Conservation (phyloP, 2,888 invertebrate species). For the Pediacus dermestoides region DNA sequence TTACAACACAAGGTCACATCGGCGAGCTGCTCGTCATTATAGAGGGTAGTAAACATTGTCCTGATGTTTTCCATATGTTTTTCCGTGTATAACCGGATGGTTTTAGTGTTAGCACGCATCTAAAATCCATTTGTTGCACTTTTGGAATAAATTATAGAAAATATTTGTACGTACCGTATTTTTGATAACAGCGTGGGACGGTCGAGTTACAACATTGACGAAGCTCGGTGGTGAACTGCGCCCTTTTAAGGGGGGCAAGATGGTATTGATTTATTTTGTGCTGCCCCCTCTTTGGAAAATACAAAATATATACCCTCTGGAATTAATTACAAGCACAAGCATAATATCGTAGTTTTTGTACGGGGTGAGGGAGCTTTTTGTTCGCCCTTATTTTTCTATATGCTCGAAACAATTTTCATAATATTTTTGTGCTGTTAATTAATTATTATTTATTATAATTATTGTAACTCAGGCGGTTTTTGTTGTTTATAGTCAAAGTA, state of each 20-base stretch:
- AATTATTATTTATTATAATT: no score
- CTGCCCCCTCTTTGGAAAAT: constrained; percentile 40
- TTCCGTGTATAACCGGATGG: constrained; percentile 46
- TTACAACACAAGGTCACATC: constrained; percentile 70
- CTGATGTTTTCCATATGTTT: constrained; percentile 70
- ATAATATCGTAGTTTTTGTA: no score
- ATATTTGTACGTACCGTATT: background rate
- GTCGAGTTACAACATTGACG: background rate
- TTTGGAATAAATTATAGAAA: background rate
- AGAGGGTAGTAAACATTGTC: constrained; percentile 65
- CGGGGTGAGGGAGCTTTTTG: no score
- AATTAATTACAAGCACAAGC: constrained; percentile 37
- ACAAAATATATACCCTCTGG: constrained; percentile 34
- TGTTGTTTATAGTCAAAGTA: no score
- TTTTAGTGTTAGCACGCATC: constrained; percentile 29
- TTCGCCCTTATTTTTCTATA: no score
- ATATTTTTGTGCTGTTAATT: no score
- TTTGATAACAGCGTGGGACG: background rate
- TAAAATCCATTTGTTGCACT: constrained; percentile 6
- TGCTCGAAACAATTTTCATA: no score
- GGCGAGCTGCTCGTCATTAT: constrained; percentile 65
- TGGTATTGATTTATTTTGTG: constrained; percentile 40
- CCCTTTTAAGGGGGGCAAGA: constrained; percentile 39
- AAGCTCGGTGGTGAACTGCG: constrained; percentile 24
- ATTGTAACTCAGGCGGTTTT: no score